Evolutionary conservation across 2,113 vertebrate species (phyloP).

Genomic region (Sinosuthora webbiana): DNA sequence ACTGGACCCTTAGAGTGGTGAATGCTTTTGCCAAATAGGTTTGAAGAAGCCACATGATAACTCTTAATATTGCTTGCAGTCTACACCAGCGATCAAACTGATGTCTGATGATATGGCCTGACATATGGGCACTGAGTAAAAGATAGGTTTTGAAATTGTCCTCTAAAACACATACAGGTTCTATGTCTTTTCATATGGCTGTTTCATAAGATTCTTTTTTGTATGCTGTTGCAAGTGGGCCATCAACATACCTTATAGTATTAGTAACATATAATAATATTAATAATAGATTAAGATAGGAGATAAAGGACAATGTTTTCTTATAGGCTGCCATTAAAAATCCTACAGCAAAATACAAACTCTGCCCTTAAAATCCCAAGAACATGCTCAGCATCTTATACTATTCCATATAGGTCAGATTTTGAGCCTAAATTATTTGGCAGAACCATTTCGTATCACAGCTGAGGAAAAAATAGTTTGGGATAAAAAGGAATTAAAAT

Average conservation of each 20-base stretch:
- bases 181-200: background rate
- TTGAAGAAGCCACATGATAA: background rate
- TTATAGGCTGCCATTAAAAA: background rate
- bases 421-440: conserved; percentile 17
- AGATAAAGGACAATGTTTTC: background rate
- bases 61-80: background rate
- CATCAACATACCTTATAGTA: background rate
- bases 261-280: background rate
- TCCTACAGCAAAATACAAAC: background rate
- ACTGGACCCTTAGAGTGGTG: background rate
- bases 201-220: background rate
- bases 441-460: background rate
- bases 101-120: background rate
- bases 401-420: conserved; percentile 1
- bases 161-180: background rate
- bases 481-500: conserved; percentile 42
- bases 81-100: background rate
- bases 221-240: background rate
- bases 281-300: background rate
- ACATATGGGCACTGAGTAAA: background rate
- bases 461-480: conserved; percentile 1
- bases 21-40: background rate
- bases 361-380: background rate
- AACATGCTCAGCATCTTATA: background rate
- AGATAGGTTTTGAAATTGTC: background rate